Evolutionary conservation across 2,797 vertebrate species (phyloP).

Genomic region (Sebastes wilsoni): DNA sequence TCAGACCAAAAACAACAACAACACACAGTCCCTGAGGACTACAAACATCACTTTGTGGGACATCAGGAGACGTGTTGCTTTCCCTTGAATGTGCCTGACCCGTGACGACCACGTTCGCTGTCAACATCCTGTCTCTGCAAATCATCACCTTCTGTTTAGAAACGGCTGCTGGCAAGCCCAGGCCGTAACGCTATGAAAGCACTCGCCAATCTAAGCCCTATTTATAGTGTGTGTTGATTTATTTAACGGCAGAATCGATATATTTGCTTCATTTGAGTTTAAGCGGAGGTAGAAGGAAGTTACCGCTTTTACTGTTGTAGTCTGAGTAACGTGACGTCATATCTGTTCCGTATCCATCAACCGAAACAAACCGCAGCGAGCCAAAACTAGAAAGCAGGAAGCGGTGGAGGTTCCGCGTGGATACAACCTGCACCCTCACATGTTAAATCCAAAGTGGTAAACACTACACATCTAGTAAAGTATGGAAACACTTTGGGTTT

Average conservation of each 20-base stretch:
- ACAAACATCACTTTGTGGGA: slow-evolving; percentile 65
- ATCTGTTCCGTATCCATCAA: too few species aligned
- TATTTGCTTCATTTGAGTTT: too few species aligned
- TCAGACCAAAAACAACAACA: slow-evolving; percentile 15
- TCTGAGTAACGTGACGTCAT: too few species aligned
- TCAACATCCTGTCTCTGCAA: slow-evolving; percentile 66
- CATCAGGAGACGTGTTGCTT: slow-evolving; percentile 67
- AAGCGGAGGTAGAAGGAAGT: too few species aligned
- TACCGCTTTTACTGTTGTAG: too few species aligned
- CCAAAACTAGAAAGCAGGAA: too few species aligned
- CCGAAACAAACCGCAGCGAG: too few species aligned
- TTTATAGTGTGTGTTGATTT: neutral
- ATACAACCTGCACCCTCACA: too few species aligned
- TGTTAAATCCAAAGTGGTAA: too few species aligned
- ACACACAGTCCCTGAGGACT: slow-evolving; percentile 42
- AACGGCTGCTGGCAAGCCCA: slow-evolving; percentile 12
- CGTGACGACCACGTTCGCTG: slow-evolving; percentile 51
- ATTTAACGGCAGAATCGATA: too few species aligned
- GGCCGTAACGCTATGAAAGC: slow-evolving; percentile 2
- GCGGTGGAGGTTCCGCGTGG: rapidly evolving
- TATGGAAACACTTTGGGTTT: too few species aligned
- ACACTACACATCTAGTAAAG: too few species aligned
- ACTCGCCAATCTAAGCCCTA: neutral
- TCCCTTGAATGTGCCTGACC: slow-evolving; percentile 54
- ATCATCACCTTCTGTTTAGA: slow-evolving; percentile 55